phyloP scores from a whole-genome alignment of 2,797 vertebrate species.

The Xiphophorus birchmanni region DNA sequence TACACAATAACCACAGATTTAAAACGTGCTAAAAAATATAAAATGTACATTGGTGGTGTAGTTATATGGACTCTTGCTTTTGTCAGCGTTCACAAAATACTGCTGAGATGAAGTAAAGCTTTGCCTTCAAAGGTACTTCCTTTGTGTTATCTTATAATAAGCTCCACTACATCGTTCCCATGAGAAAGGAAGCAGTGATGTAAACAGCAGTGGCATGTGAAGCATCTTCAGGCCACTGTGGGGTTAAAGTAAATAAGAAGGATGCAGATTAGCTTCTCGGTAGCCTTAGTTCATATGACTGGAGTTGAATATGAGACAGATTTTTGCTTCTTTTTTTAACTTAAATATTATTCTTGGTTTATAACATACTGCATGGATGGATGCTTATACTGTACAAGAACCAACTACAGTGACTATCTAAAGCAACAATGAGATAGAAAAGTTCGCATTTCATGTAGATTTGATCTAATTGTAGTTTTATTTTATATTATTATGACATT shows the following conservation, averaged over 20 bases:
- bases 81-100: constrained; percentile 28
- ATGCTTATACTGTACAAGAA: neutral
- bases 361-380: neutral
- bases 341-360: neutral
- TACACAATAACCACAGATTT: neutral
- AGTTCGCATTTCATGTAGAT: neutral
- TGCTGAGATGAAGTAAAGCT: constrained; percentile 23
- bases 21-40: neutral
- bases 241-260: constrained; percentile 15
- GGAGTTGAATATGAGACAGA: neutral
- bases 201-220: constrained; percentile 65
- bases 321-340: neutral
- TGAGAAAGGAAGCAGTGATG: constrained; percentile 70
- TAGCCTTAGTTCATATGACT: neutral
- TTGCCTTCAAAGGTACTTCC: constrained; percentile 30
- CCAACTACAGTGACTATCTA: neutral
- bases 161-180: constrained; percentile 59
- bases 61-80: neutral
- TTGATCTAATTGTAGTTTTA: neutral
- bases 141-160: constrained; percentile 39
- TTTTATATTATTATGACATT: too few relatives aligned
- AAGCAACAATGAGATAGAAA: neutral
- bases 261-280: neutral
- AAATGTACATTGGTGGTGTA: neutral
- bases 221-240: constrained; percentile 32